Base-by-base conservation (phyloP, 64 coral and sea anemone genomes). In the Montipora foliosa region DNA sequence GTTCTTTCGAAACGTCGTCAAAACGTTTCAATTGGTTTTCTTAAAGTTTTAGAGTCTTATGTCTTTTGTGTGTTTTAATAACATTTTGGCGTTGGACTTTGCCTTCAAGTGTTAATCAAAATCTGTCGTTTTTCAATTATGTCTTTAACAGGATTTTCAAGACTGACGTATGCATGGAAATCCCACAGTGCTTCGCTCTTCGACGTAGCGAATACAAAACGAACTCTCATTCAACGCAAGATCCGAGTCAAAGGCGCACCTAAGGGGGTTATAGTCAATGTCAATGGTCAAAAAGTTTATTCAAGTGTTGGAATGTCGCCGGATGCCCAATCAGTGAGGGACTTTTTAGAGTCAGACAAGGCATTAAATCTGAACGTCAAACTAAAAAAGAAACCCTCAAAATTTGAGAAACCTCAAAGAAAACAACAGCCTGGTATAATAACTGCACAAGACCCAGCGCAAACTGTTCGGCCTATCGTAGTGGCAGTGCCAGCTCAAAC, bases 261-360 rank as follows among this genome's bases (percentile, higher is more conserved):
- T 24, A 86, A 86, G 47, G 66, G 66, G 17, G 66, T 86, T n/a
- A 51, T 86, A 37, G 46, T 86, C 4, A 86, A 67, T 68, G 47
- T 86, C 46, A 86, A 86, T 86, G 82, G 82, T 20, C 64, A 86
- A 16, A 67, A 48, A 13, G 17, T 86, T 51, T 67, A 71, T 64
- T 12, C 62, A 51, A 86, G 46, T 49, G 45, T 66, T 71, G 82
- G 17, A 16, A 46, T 14, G 16, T 49, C 82, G 19, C 3, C 66
- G 71, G 19, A 21, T 6, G 45, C 82, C 16, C 64, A 72, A 21
- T 66, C 62, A 69, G 4, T 11, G 46, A 62, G 16, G 50, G 82
- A 67, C 15, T 3, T 21, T 14, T 4, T 50, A 44, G 6, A 12
- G 5, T 57, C 53, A 57, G 29, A 86, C 66, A 48, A 49, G 6